Percentiles rank a stretch among this genome's conserved stretches.
Evolutionary conservation across 2,797 vertebrate genomes (phyloP).

Genomic region (Coreius guichenoti): DNA sequence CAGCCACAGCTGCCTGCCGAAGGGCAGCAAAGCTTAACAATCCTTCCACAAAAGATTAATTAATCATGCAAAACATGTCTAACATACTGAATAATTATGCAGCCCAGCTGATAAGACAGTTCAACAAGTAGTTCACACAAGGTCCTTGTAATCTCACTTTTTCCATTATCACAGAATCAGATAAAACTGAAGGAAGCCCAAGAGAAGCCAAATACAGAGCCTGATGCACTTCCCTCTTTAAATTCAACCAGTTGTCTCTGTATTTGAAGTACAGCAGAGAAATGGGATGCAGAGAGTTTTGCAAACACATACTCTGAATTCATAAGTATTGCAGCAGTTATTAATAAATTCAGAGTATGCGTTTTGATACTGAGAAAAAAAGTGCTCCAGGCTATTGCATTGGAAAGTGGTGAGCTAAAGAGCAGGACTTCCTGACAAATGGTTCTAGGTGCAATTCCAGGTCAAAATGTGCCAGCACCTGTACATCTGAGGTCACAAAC

Average conservation of each 20-base stretch:
- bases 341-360: constrained; percentile 13
- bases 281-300: constrained; percentile 34
- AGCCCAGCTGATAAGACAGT: constrained; percentile 61
- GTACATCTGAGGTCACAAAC: constrained; percentile 11
- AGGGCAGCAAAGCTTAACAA: constrained; percentile 24
- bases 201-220: background rate
- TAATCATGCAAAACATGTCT: constrained; percentile 63
- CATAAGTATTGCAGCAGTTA: constrained; percentile 10
- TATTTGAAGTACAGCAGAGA: constrained; percentile 1
- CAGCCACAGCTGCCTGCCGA: background rate
- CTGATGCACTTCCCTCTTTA: constrained; percentile 7
- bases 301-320: constrained; percentile 30
- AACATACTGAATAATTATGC: constrained; percentile 63
- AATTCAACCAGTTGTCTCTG: constrained; percentile 7
- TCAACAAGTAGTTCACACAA: constrained; percentile 59
- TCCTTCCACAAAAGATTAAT: constrained; percentile 52
- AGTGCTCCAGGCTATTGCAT: background rate
- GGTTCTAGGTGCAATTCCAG: background rate
- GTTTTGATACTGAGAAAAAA: constrained; percentile 3
- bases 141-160: constrained; percentile 59
- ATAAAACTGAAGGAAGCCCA: constrained; percentile 46
- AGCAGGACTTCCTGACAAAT: background rate
- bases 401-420: constrained; percentile 6
- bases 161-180: constrained; percentile 64
- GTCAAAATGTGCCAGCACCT: constrained; percentile 1